Evolutionary conservation across 2,113 vertebrate species (phyloP).

Genomic region (Phrynosoma platyrhinos): DNA sequence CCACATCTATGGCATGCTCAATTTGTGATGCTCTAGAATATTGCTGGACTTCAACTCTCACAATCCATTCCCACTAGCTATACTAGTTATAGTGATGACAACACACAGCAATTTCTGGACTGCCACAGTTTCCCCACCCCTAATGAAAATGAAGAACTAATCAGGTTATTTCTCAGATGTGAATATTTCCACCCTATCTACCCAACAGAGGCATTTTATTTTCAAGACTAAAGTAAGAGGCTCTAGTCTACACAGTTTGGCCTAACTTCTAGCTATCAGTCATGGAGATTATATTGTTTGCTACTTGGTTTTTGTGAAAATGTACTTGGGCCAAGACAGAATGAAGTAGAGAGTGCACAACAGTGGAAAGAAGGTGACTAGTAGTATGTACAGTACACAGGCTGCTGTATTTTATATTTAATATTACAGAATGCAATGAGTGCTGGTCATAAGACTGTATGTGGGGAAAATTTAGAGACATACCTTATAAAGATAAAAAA

Average conservation of each 20-base stretch:
- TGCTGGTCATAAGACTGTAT: neutral
- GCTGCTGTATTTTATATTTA: neutral
- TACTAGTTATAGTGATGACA: no score
- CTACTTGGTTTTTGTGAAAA: neutral
- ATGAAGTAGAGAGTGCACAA: neutral
- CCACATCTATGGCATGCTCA: neutral
- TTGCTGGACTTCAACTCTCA: no score
- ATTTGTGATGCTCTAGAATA: no score
- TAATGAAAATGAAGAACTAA: no score
- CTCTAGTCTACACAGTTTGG: neutral
- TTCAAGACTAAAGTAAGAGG: neutral
- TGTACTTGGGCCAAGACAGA: neutral
- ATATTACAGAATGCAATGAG: neutral
- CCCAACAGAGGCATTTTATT: neutral
- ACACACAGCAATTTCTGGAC: no score
- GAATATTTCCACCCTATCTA: neutral
- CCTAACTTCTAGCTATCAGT: neutral
- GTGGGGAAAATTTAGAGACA: neutral
- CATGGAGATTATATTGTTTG: neutral
- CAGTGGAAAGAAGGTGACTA: neutral
- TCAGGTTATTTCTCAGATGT: neutral
- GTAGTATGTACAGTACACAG: neutral
- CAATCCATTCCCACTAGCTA: no score
- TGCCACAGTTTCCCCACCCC: no score
- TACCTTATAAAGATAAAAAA: neutral